Percentiles rank a stretch among this genome's conserved stretches.
Conservation (phyloP, 2,797 vertebrate species). For the Sebastes taczanowskii region DNA sequence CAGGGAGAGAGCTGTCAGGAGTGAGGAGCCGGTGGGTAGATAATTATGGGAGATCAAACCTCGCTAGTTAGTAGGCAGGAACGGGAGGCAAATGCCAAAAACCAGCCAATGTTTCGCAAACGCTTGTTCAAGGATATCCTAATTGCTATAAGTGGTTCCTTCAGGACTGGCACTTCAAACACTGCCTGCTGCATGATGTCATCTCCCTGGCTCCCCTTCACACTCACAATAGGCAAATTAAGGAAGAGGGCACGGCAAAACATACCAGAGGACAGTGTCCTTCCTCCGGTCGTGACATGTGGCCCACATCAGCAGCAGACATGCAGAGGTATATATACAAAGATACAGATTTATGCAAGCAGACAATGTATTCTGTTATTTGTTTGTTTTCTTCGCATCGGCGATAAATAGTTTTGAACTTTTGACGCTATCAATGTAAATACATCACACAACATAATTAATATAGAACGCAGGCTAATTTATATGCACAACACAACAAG, state of each 20-base stretch:
- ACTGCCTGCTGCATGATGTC: constrained; percentile 91
- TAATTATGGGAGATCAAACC: constrained; percentile 98
- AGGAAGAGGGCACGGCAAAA: constrained; percentile 78
- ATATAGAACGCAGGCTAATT: constrained; percentile 41
- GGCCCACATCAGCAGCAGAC: constrained; percentile 39
- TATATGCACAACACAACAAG: constrained; percentile 63
- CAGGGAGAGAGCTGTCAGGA: constrained; percentile 88
- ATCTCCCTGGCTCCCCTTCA: constrained; percentile 86
- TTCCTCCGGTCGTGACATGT: constrained; percentile 55
- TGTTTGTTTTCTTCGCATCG: not conserved
- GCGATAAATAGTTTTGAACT: not conserved
- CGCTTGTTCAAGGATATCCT: constrained; percentile 99
- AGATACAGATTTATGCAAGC: not conserved
- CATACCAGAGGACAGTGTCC: constrained; percentile 75
- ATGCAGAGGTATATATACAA: not conserved
- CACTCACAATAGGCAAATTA: constrained; percentile 89
- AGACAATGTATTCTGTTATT: not conserved
- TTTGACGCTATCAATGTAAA: constrained; percentile 30
- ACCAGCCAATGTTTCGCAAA: constrained; percentile 96
- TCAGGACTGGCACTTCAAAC: constrained; percentile 94
- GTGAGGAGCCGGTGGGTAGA: constrained; percentile 88
- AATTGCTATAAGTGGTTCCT: constrained; percentile 99
- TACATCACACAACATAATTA: constrained; percentile 28
- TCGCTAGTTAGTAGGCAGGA: constrained; percentile 90
- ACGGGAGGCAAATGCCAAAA: constrained; percentile 90